Conservation (phyloP, 2,888 invertebrate species). For the Lepas anatifera region DNA sequence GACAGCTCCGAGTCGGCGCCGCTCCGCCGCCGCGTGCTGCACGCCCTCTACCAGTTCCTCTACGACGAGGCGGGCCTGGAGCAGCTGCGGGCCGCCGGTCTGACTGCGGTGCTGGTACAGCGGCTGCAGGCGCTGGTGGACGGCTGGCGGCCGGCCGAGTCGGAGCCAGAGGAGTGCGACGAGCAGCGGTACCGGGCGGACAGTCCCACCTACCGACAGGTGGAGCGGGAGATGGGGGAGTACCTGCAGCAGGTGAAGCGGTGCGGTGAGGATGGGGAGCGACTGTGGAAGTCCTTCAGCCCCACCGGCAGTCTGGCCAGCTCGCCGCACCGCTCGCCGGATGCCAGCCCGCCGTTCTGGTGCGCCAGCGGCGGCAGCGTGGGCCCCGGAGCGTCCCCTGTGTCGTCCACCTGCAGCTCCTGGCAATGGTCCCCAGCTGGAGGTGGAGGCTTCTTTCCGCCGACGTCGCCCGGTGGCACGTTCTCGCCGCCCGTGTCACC, state of each 20-base stretch:
- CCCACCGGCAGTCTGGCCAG: slow-evolving; percentile 7
- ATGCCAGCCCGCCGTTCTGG: slow-evolving; percentile 1
- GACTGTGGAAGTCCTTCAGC: background rate
- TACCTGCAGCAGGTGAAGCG: slow-evolving; percentile 1
- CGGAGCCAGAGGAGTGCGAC: too few species aligned
- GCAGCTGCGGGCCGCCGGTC: background rate
- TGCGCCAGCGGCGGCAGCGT: too few species aligned
- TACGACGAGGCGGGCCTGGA: background rate
- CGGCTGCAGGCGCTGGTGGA: background rate
- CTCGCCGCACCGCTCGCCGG: background rate
- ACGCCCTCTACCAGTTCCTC: slow-evolving; percentile 10
- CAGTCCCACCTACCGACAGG: slow-evolving; percentile 7
- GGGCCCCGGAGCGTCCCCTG: background rate
- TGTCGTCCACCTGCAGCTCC: background rate
- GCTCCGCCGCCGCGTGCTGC: background rate
- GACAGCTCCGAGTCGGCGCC: background rate
- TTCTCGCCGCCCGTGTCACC: background rate
- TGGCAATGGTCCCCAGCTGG: too few species aligned
- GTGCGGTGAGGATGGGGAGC: background rate
- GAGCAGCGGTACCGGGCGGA: slow-evolving; percentile 10
- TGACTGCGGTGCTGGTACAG: background rate
- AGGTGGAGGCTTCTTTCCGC: background rate
- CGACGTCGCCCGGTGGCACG: background rate
- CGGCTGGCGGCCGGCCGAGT: background rate
- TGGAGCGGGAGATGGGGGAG: background rate